These are phyloP conservation scores for Drosophila infuscata DNA, from an alignment of 2,888 invertebrate species.

Conservation along the genomic window DNA sequence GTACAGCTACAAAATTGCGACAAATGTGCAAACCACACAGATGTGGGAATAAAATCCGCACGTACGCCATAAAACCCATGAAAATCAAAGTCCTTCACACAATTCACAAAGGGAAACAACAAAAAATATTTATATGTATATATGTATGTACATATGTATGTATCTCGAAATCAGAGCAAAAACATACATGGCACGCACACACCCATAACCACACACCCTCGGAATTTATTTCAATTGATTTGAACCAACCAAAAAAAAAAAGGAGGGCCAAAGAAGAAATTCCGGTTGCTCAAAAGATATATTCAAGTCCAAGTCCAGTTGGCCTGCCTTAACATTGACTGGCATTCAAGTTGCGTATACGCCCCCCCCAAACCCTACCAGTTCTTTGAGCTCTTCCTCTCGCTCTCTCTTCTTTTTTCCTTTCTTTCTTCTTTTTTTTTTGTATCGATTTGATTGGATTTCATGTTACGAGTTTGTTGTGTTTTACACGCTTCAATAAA, in stretches of 20 bases:
- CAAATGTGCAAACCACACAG: constrained; percentile 42
- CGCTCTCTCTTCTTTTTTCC: no score
- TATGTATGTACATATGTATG: not conserved
- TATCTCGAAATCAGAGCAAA: constrained; percentile 53
- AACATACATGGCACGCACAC: constrained; percentile 38
- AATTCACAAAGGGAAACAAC: not conserved
- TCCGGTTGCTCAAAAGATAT: constrained; percentile 46
- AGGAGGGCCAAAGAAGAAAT: constrained; percentile 47
- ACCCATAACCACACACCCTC: constrained; percentile 8
- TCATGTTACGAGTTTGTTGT: constrained; percentile 63
- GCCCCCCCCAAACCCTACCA: constrained; percentile 23
- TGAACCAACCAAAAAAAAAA: constrained; percentile 21
- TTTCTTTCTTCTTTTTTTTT: constrained; percentile 10
- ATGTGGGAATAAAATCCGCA: constrained; percentile 33
- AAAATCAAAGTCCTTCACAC: constrained; percentile 68
- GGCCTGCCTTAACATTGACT: constrained; percentile 22
- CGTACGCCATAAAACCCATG: constrained; percentile 60
- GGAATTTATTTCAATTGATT: constrained; percentile 75
- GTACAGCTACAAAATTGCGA: constrained; percentile 42
- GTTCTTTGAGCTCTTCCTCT: not conserved
- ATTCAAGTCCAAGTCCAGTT: constrained; percentile 28
- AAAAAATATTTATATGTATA: not conserved
- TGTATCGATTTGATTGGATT: constrained; percentile 81
- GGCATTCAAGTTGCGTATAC: constrained; percentile 49
- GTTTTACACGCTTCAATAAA: constrained; percentile 68